Percentiles rank a stretch among this genome's conserved stretches.
Evolutionary conservation across 2,888 invertebrate genomes (phyloP).

Genomic region (Prosopocoilus inquinatus): DNA sequence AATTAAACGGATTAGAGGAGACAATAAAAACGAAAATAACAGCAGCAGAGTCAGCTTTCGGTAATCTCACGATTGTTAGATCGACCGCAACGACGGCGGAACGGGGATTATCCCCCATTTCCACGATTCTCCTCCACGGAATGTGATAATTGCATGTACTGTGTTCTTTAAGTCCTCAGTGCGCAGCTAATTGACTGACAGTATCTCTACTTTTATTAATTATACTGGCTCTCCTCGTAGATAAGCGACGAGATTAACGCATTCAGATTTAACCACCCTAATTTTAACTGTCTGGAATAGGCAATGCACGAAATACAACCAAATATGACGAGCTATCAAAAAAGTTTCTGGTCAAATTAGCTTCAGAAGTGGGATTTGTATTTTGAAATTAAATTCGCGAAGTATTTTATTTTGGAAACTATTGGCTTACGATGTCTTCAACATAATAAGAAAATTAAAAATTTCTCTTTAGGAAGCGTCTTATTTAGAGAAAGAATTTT

Average conservation of each 20-base stretch:
- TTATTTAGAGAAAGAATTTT: too few species aligned
- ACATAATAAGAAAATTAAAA: too few species aligned
- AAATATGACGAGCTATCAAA: too few species aligned
- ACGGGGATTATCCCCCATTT: constrained; percentile 29
- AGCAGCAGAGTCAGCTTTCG: constrained; percentile 30
- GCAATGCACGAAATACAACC: too few species aligned
- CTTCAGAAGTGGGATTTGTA: too few species aligned
- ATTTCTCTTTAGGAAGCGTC: too few species aligned
- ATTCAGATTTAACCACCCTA: constrained; percentile 25
- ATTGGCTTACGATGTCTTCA: too few species aligned
- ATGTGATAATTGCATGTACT: constrained; percentile 31
- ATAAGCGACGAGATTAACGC: constrained; percentile 28
- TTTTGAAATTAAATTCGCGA: too few species aligned
- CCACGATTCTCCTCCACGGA: constrained; percentile 23
- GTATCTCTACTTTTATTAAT: constrained; percentile 30
- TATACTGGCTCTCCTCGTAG: constrained; percentile 25
- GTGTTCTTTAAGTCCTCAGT: constrained; percentile 8
- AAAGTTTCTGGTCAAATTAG: too few species aligned
- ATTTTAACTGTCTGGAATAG: too few species aligned
- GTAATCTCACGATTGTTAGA: constrained; percentile 31
- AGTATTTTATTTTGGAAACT: too few species aligned
- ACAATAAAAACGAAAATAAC: constrained; percentile 23
- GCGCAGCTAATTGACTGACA: constrained; percentile 29
- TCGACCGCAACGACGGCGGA: constrained; percentile 25
- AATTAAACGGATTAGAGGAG: constrained; percentile 24